Percentiles rank a stretch among this genome's conserved stretches.
These are phyloP conservation scores for Melanostoma mellinum DNA, from an alignment of 2,888 invertebrate genomes.

Conservation along the genomic window DNA sequence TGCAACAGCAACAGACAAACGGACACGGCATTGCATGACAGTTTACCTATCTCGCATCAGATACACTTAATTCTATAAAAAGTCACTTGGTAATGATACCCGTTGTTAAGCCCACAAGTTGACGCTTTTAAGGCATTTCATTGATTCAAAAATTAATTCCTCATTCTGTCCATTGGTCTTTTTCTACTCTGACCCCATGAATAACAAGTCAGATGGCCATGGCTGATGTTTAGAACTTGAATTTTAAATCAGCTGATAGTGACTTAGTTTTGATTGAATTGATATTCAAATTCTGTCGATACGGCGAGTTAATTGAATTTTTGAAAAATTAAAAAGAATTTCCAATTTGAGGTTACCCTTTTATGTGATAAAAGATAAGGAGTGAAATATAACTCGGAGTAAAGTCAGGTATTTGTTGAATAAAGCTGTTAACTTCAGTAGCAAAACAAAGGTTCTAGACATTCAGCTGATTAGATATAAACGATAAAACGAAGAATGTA, in stretches of 20 bases:
- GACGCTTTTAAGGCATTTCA: slow-evolving; percentile 64
- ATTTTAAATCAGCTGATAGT: slow-evolving; percentile 56
- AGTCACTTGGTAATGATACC: background rate
- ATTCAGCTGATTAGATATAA: no score
- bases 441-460: no score
- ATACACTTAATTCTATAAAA: background rate
- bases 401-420: no score
- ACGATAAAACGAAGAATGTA: no score
- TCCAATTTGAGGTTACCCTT: slow-evolving; percentile 35
- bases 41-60: slow-evolving; percentile 7
- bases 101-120: slow-evolving; percentile 32
- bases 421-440: no score
- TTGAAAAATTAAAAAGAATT: slow-evolving; percentile 38
- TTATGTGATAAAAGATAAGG: slow-evolving; percentile 30
- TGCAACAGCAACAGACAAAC: slow-evolving; percentile 21
- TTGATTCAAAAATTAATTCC: slow-evolving; percentile 49
- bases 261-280: slow-evolving; percentile 38
- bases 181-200: slow-evolving; percentile 13
- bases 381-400: no score
- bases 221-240: slow-evolving; percentile 22
- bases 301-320: slow-evolving; percentile 49
- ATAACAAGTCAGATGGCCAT: slow-evolving; percentile 17
- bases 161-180: slow-evolving; percentile 8
- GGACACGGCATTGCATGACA: slow-evolving; percentile 12
- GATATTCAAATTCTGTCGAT: slow-evolving; percentile 54